phyloP scores from a whole-genome alignment of 2,113 vertebrate genomes.

The Gnathonemus echidnorhynchus region DNA sequence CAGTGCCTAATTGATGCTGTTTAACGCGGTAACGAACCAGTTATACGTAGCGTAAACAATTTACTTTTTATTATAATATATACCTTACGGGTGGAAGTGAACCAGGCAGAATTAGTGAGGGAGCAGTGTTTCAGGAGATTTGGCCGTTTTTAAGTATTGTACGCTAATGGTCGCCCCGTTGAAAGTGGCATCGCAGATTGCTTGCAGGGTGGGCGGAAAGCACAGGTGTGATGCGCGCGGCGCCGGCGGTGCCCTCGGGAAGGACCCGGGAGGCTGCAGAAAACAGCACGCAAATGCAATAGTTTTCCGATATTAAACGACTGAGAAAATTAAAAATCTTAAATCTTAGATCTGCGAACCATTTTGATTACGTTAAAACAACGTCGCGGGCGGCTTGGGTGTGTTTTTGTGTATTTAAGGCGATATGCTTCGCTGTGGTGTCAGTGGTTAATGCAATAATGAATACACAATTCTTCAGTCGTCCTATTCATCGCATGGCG shows the following conservation, averaged over 20 bases:
- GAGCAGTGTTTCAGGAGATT: background rate
- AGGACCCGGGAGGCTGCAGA: background rate
- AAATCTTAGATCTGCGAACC: background rate
- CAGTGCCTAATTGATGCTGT: background rate
- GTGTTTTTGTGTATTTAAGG: background rate
- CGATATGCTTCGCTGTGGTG: background rate
- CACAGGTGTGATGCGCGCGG: background rate
- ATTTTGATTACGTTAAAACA: background rate
- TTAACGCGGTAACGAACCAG: background rate
- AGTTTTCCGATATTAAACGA: background rate
- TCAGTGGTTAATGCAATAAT: background rate
- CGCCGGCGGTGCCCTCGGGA: background rate
- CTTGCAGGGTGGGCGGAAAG: background rate
- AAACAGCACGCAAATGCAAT: background rate
- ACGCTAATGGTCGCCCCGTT: background rate
- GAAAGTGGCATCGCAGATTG: background rate
- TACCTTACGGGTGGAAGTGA: background rate
- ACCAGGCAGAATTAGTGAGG: background rate
- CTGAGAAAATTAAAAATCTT: background rate
- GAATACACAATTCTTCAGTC: background rate
- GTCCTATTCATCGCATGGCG: background rate
- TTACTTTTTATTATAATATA: background rate
- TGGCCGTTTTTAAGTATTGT: background rate
- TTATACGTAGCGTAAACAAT: background rate
- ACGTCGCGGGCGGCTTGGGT: background rate